These are phyloP conservation scores for Nezara viridula DNA, from an alignment of 2,888 invertebrate genomes.

Conservation along the genomic window DNA sequence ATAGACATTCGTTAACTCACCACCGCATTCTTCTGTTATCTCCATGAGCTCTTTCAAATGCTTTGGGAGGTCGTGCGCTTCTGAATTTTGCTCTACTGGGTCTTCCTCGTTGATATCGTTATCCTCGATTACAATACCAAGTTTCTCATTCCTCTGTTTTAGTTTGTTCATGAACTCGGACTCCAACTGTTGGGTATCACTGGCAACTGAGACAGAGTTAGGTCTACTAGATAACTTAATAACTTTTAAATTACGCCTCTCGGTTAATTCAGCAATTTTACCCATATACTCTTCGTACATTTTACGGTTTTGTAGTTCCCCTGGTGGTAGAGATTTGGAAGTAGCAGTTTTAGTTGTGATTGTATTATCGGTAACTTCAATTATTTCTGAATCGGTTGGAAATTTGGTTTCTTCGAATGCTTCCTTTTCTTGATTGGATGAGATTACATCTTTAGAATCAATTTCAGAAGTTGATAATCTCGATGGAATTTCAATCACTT, in stretches of 20 bases:
- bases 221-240: constrained; percentile 80
- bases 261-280: constrained; percentile 83
- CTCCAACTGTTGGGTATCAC: constrained; percentile 66
- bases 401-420: background rate
- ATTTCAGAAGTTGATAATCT: background rate
- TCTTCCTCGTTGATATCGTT: constrained; percentile 68
- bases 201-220: constrained; percentile 67
- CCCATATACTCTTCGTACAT: constrained; percentile 89
- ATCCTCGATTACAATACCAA: constrained; percentile 74
- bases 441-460: background rate
- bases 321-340: constrained; percentile 69
- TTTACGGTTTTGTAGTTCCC: constrained; percentile 78
- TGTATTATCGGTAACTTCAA: background rate
- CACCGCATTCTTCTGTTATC: constrained; percentile 69
- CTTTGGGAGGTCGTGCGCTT: constrained; percentile 76
- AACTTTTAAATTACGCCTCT: constrained; percentile 83
- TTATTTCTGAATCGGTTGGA: background rate
- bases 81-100: constrained; percentile 73
- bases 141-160: constrained; percentile 78
- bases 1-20: constrained; percentile 60
- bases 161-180: constrained; percentile 82
- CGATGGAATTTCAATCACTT: background rate
- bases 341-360: background rate
- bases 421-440: background rate
- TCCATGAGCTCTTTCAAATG: constrained; percentile 85